Conservation (phyloP, 2,797 vertebrate species). For the Cirrhinus molitorella region DNA sequence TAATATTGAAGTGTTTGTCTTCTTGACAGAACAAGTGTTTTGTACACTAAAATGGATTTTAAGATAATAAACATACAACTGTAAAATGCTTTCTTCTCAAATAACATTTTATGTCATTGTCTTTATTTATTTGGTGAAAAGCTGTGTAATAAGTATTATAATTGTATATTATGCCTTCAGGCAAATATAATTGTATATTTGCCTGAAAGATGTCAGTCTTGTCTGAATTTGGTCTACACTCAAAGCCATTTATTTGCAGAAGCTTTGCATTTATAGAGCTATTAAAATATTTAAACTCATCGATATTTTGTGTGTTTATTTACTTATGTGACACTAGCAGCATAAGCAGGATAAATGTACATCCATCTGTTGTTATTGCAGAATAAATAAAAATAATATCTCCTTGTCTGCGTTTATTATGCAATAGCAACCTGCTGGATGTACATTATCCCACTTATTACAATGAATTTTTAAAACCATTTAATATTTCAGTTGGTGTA, state of each 20-base stretch:
- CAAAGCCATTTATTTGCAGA: neutral
- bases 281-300: neutral
- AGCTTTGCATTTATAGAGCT: neutral
- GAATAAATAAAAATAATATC: neutral
- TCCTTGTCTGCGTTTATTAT: neutral
- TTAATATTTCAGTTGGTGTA: neutral
- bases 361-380: neutral
- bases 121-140: neutral
- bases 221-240: neutral
- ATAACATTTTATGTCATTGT: neutral
- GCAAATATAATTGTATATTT: neutral
- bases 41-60: neutral
- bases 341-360: neutral
- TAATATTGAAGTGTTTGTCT: neutral
- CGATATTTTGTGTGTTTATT: neutral
- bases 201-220: too few relatives aligned
- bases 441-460: neutral
- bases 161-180: neutral
- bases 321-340: neutral
- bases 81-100: neutral
- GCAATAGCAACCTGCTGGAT: neutral
- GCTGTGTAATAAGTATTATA: neutral
- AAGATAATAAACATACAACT: neutral
- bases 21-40: neutral
- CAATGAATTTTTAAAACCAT: neutral